These are phyloP conservation scores for Sebastiscus tertius DNA, from an alignment of 2,797 vertebrate species.

Conservation along the genomic window DNA sequence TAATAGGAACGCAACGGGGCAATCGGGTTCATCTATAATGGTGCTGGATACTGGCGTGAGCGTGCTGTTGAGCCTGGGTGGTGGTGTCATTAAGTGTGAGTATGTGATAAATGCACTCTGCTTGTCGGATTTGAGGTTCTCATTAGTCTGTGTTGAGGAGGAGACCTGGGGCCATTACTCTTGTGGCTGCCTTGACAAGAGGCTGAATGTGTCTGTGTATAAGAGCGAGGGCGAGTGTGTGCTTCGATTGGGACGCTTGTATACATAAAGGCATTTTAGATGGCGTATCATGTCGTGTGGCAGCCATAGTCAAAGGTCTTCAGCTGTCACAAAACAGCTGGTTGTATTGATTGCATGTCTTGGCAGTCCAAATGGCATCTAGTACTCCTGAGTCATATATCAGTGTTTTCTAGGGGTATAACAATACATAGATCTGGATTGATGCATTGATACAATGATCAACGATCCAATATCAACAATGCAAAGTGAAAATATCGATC, in stretches of 20 bases:
- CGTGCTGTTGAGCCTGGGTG: slow-evolving; percentile 60
- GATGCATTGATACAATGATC: too few species aligned
- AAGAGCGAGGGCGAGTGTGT: slow-evolving; percentile 10
- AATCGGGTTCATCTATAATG: slow-evolving; percentile 59
- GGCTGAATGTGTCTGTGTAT: slow-evolving; percentile 56
- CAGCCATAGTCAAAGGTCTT: background rate
- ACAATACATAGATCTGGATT: too few species aligned
- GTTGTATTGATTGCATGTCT: background rate
- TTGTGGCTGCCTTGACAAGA: slow-evolving; percentile 67
- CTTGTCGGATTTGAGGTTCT: slow-evolving; percentile 84
- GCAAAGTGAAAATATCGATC: too few species aligned
- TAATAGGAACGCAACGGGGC: slow-evolving; percentile 34
- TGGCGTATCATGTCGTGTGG: background rate
- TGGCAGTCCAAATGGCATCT: background rate
- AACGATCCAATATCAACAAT: too few species aligned
- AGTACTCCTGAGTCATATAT: background rate
- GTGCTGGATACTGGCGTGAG: slow-evolving; percentile 40
- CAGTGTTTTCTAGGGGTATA: background rate
- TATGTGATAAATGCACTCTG: slow-evolving; percentile 83
- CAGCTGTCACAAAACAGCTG: background rate
- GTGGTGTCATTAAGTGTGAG: slow-evolving; percentile 74
- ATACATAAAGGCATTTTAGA: background rate
- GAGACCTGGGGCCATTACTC: slow-evolving; percentile 79
- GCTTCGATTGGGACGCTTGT: slow-evolving; percentile 15
- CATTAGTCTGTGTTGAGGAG: slow-evolving; percentile 84